These are phyloP conservation scores for Bryconaethiops microstoma DNA, from an alignment of 2,797 vertebrate genomes.

Conservation along the genomic window DNA sequence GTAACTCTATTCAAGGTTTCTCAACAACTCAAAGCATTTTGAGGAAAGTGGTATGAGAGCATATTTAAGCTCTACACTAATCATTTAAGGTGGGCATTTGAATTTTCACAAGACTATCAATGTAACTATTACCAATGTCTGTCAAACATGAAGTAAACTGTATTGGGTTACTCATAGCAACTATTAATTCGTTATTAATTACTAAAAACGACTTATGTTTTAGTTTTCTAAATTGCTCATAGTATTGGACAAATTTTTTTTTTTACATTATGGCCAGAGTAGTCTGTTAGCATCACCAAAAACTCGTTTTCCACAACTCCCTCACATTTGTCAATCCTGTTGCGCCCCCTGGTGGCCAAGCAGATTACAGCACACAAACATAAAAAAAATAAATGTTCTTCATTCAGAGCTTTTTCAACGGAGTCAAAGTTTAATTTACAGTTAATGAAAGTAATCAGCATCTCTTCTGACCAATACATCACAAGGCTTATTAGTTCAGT, in stretches of 20 bases:
- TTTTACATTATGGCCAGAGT: no score
- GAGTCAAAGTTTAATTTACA: background rate
- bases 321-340: background rate
- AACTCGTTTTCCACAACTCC: background rate
- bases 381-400: background rate
- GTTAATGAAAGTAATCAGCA: background rate
- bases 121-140: no score
- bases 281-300: background rate
- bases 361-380: background rate
- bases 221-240: background rate
- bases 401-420: background rate
- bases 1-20: no score
- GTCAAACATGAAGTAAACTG: no score
- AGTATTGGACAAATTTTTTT: background rate
- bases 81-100: no score
- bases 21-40: no score
- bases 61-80: no score
- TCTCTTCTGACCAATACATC: no score
- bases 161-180: background rate
- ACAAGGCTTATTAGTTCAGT: background rate
- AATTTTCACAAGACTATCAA: no score
- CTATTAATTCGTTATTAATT: background rate
- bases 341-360: conserved; percentile 23
- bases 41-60: no score
- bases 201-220: background rate